phyloP scores from a whole-genome alignment of 2,113 vertebrate species.

The Chionomys nivalis region DNA sequence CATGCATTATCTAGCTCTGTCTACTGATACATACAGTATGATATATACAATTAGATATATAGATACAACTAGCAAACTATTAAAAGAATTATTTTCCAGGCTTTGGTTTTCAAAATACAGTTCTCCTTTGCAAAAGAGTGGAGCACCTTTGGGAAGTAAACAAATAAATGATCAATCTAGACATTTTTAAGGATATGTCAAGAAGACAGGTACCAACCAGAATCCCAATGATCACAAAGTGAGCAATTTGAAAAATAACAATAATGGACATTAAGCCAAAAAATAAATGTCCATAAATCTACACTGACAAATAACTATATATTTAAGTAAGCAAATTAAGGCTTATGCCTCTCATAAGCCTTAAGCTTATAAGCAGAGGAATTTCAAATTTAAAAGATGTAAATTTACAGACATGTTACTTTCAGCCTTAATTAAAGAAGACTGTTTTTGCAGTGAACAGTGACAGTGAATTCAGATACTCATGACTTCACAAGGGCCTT shows the following conservation, averaged over 20 bases:
- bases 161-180: neutral
- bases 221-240: neutral
- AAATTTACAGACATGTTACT: neutral
- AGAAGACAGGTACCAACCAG: neutral
- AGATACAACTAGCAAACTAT: neutral
- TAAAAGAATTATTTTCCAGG: neutral
- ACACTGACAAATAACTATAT: neutral
- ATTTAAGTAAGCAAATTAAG: neutral
- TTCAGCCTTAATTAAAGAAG: neutral
- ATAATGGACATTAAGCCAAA: neutral
- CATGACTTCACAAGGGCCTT: neutral
- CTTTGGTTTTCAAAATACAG: slow-evolving; percentile 24
- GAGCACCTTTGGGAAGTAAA: neutral
- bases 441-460: neutral
- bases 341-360: neutral
- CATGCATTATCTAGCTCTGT: slow-evolving; percentile 4
- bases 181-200: neutral
- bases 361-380: neutral
- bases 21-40: neutral
- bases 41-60: neutral
- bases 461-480: neutral
- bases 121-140: slow-evolving; percentile 13
- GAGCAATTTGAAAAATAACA: slow-evolving; percentile 10
- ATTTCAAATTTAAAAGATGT: neutral
- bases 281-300: slow-evolving; percentile 18